Base-by-base conservation (phyloP, 2,888 invertebrate genomes). In the Nephrotoma flavescens region DNA sequence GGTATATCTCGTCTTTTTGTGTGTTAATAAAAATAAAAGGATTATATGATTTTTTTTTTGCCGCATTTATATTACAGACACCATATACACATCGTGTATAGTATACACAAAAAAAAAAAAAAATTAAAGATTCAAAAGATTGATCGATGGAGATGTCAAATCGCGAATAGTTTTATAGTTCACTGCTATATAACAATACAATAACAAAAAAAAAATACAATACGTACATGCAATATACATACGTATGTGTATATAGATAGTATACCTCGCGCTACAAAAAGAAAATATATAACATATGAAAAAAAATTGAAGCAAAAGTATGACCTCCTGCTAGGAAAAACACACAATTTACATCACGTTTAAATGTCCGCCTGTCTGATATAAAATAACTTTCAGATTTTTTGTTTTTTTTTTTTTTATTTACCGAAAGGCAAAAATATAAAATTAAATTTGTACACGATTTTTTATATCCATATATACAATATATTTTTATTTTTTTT, bases 331-430 rank as follows among this genome's bases (percentile, higher is more conserved):
- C 85, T 44, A 85, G 85, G 42, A 44, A 85, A 85, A 85, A 85
- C 85, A 85, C 85, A 85, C 85, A 85, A 44, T 85, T 85, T 85
- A 85, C 85, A 85, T 85, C 85, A 85, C 85, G 85, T 85, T 85
- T 85, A 44, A 85, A 44, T 85, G 85, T 85, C 45, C 85, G 85
- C 44, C 85, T 85, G 42, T 85, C 19, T 85, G 42, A 44, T 42
- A 44, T 42, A 84, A 84, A 42, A 42, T 42, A 84, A 84, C 84
- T 84, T 84, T 84, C 41, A 84, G 42, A 41, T 84, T 83, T 83
- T 41, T 19, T n/a, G n/a, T n/a, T 19, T 19, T 19, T 19, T 19
- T 19, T 83, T 41, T 12, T 83, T 12, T 83, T 84, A 42, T 84
- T 42, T 42, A 42, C 85, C 42, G 85, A 85, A 85, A 85, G 44